Evolutionary conservation across 2,888 invertebrate species (phyloP).

Genomic region (Chymomyza fuscimana): DNA sequence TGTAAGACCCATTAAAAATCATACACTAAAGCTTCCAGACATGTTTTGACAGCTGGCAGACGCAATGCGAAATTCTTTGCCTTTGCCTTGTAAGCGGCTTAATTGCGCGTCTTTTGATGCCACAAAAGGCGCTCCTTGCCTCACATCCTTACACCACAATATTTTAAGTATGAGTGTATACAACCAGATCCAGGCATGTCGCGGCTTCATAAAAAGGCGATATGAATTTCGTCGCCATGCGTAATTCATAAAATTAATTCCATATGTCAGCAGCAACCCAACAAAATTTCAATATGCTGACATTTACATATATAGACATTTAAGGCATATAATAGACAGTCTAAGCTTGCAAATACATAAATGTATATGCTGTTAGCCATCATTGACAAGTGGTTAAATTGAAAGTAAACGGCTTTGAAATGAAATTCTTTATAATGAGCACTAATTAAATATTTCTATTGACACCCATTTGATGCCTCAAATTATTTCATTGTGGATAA

Average conservation of each 20-base stretch:
- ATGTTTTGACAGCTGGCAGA: neutral
- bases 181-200: neutral
- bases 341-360: neutral
- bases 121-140: neutral
- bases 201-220: neutral
- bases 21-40: neutral
- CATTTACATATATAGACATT: neutral
- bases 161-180: neutral
- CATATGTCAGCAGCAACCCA: neutral
- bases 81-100: neutral
- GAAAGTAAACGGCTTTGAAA: neutral
- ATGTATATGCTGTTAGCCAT: neutral
- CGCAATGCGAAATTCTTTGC: neutral
- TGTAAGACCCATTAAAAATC: neutral
- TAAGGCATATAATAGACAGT: neutral
- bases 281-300: neutral
- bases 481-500: too few relatives aligned
- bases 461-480: neutral
- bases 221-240: neutral
- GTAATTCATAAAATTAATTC: neutral
- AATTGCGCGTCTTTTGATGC: neutral
- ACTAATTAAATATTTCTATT: neutral
- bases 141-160: neutral
- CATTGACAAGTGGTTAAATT: neutral
- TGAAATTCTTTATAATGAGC: neutral